Percentiles rank a stretch among this genome's conserved stretches.
Conservation (phyloP, 2,113 vertebrate species). For the Sinocyclocheilus anophthalmus region DNA sequence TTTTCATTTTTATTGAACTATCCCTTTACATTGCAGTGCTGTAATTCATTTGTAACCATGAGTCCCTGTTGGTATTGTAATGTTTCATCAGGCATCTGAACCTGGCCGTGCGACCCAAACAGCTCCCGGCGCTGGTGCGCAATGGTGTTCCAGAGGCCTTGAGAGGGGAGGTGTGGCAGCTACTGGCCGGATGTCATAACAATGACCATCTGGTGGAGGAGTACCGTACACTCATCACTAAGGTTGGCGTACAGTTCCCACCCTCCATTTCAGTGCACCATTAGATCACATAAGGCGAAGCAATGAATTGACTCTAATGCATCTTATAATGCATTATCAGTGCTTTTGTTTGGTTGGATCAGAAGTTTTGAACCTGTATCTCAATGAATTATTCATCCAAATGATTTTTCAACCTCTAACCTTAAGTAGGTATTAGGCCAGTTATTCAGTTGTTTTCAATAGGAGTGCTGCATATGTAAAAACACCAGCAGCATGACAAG, state of each 20-base stretch:
- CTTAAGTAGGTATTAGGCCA: too few species aligned
- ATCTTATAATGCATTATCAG: not conserved
- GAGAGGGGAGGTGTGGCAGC: constrained; percentile 96
- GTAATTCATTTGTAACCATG: not conserved
- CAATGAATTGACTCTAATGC: not conserved
- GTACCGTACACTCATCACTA: constrained; percentile 97
- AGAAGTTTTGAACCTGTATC: not conserved
- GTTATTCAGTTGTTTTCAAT: too few species aligned
- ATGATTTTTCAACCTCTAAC: too few species aligned
- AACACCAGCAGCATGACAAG: too few species aligned
- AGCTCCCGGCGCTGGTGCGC: constrained; percentile 87
- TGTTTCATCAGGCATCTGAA: constrained; percentile 87
- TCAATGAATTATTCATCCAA: not conserved
- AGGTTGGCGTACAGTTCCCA: constrained; percentile 76
- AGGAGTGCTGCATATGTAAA: too few species aligned
- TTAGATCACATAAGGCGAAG: not conserved
- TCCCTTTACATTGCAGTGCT: not conserved
- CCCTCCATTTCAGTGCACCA: not conserved
- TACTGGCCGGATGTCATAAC: constrained; percentile 97
- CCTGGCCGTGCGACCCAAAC: constrained; percentile 89
- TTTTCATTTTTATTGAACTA: not conserved
- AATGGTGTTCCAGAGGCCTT: constrained; percentile 96
- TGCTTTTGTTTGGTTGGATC: too few species aligned
- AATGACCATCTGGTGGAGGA: constrained; percentile 97
- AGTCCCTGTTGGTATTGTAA: not conserved